Base-by-base conservation (phyloP, 2,113 vertebrate species). In the Pao palembangensis region DNA sequence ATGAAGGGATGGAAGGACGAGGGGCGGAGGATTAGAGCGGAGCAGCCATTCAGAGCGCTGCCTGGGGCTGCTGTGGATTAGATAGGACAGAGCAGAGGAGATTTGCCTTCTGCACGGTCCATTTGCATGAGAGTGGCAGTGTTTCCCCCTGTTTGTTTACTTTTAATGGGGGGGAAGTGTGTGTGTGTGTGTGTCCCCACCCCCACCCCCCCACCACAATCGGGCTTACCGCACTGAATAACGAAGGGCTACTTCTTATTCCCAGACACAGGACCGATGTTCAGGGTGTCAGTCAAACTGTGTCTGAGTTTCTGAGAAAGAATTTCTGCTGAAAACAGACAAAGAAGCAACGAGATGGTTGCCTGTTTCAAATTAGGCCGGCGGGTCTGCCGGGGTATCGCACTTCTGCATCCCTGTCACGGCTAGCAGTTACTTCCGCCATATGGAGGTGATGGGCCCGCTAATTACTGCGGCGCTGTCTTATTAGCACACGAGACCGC, bases 381-480 rank as follows among this genome's bases (percentile, higher is more conserved):
- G 80, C 75, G 76, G 85, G 58, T 63, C 66, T 17, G 51, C 52
- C 61, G 46, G 50, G 64, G 78, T 21, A 49, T 44, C 69, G 51
- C 67, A 38, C 73, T 58, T 75, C 52, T 46, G 79, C 63, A 71
- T 71, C 73, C 74, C 63, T 71, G 75, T 80, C 72, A 80, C 78
- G 73, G 55, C 60, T 53, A 64, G 62, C 46, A 15, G 70, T 78
- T 61, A 46, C n/a, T 68, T 78, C 67, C 57, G 70, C 79, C 75
- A 81, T 81, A 85, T 77, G 77, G 83, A 79, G 78, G 55, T 58
- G 72, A 85, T 82, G 75, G 78, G 56, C 67, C 67, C 50, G 63
- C 72, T 90, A 84, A 91, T 87, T 67, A 88, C 82, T 61, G 61
- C 75, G 85, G 75, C 59, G 64, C 64, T 73, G 69, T 78, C 78